Percentiles rank a stretch among this genome's conserved stretches.
These are phyloP conservation scores for Speoplatyrhinus poulsoni DNA, from an alignment of 2,113 vertebrate species.

Conservation along the genomic window DNA sequence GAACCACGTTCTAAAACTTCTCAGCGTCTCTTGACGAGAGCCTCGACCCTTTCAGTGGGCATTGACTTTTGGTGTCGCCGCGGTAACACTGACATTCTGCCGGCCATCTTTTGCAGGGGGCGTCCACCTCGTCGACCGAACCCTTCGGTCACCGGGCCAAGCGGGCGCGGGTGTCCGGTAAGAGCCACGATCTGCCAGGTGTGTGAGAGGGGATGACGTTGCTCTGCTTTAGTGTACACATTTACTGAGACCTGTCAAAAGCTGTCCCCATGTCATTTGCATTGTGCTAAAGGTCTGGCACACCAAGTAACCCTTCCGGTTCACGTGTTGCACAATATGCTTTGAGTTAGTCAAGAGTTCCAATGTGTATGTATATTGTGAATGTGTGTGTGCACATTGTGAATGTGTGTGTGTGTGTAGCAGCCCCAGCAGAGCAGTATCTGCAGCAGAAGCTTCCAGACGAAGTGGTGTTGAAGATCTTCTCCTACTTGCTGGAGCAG, in stretches of 20 bases:
- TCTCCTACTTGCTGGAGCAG: conserved; percentile 97
- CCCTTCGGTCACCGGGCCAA: conserved; percentile 97
- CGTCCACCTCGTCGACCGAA: conserved; percentile 96
- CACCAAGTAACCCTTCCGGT: conserved; percentile 8
- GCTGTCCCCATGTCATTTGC: conserved; percentile 9
- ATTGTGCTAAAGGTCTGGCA: conserved; percentile 14
- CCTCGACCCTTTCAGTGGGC: neutral
- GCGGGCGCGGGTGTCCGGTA: conserved; percentile 96
- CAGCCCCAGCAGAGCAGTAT: conserved; percentile 98
- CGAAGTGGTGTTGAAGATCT: conserved; percentile 99
- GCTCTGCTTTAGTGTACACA: neutral
- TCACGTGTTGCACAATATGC: conserved; percentile 5
- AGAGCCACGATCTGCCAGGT: conserved; percentile 96
- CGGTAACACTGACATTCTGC: conserved; percentile 19
- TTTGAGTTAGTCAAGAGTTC: neutral
- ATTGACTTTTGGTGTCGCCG: neutral
- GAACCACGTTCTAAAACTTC: no score
- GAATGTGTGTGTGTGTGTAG: conserved; percentile 63
- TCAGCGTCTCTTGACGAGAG: neutral
- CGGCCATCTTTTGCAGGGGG: conserved; percentile 79
- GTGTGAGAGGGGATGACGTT: conserved; percentile 49
- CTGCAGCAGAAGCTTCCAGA: conserved; percentile 98
- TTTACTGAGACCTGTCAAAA: neutral
- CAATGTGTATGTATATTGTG: conserved; percentile 2
- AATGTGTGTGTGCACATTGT: neutral